Conservation (phyloP, 2,888 invertebrate genomes). For the Meghimatium bilineatum region DNA sequence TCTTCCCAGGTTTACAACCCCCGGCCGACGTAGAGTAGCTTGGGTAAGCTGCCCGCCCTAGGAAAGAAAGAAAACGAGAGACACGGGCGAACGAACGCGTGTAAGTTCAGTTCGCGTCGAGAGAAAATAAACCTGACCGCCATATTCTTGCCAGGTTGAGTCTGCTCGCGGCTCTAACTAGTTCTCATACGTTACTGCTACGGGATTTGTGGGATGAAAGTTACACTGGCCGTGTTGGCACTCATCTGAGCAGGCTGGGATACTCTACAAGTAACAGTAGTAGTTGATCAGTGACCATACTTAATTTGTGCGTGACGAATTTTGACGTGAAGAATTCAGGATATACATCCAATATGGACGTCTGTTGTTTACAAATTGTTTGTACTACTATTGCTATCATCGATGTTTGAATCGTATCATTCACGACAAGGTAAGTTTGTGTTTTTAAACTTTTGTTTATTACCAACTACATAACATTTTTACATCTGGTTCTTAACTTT, state of each 20-base stretch:
- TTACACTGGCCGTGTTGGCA: background rate
- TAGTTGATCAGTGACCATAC: background rate
- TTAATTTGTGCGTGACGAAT: background rate
- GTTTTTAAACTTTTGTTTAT: background rate
- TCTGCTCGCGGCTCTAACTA: background rate
- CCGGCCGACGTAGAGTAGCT: background rate
- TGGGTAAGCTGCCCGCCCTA: background rate
- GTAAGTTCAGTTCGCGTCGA: background rate
- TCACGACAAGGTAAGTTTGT: background rate
- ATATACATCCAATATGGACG: background rate
- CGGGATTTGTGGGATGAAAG: background rate
- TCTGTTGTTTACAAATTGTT: background rate
- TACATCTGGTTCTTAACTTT: no score
- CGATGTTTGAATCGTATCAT: background rate
- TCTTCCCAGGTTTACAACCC: background rate
- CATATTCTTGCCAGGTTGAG: background rate
- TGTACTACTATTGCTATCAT: background rate
- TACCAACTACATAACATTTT: no score
- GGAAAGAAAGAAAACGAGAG: constrained; percentile 25
- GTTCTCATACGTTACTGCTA: background rate
- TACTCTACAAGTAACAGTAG: background rate
- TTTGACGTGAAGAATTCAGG: background rate
- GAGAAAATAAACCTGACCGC: background rate
- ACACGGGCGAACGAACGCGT: constrained; percentile 23
- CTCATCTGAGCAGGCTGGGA: background rate